Evolutionary conservation across 30 jellyfish, hydroid and myxozoan genomes (phyloP), one percentile per base, ranked within the genome.

Genomic region (Hydractinia symbiolongicarpus): DNA sequence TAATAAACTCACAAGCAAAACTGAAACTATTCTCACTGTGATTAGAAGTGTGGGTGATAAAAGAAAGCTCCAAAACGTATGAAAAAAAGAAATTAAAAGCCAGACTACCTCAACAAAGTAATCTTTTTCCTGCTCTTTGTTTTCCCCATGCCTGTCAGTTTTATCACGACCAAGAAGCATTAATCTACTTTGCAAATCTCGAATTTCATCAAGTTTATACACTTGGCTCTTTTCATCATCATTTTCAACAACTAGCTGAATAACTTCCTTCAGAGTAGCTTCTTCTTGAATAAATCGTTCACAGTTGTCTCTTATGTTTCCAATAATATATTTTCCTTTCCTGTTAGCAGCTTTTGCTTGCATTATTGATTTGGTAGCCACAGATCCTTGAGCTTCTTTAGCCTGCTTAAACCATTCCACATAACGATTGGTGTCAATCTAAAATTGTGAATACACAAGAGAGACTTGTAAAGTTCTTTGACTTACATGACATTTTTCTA

Each of bases 361-460:
- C 87, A 81, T 81, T 83, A 81, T 60, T 9, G 91, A 87, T 54
- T 83, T 81, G 19, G 84, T 81, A n/a, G 95, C 90, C 5, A 87
- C 89, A 61, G 95, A 87, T 13, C 95, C 95, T 16, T 81, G 87
- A 6, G 95, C 81, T 61, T 82, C 79, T 53, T 82, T 75, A 21
- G 82, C 95, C 58, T 82, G 70, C 51, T 87, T 87, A 79, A 86
- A 86, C 95, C 95, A 86, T 55, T 81, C 95, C 53, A 86, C 60
- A 20, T 61, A 51, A 4, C 87, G 85, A 55, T 86, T 86, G 71
- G 87, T 64, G 66, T 81, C 90, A 40, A 55, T 52, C 95, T 86
- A 58, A 58, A 58, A 30, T 30, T 30, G 2, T 30, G 44, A 30
- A 0, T 30, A 2, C 1, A 30, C 44, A n/a, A n/a, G n/a, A n/a